phyloP scores from a whole-genome alignment of 2,888 invertebrate genomes.

The Eretmocerus hayati region DNA sequence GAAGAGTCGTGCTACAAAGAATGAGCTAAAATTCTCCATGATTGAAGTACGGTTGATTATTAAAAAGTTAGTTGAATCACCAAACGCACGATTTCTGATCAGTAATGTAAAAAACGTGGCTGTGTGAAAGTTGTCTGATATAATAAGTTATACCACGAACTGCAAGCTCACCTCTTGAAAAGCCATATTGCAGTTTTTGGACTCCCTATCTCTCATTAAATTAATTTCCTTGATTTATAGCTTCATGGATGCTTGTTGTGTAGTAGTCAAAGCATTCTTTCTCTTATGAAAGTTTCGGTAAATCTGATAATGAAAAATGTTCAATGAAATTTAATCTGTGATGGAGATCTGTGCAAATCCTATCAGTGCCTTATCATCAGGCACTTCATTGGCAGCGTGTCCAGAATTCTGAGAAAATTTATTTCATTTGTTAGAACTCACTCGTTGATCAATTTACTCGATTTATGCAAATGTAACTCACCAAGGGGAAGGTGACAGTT shows the following conservation, averaged over 20 bases:
- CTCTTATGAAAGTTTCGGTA: conserved; percentile 15
- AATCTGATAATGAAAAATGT: conserved; percentile 12
- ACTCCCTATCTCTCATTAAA: neutral
- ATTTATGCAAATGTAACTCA: conserved; percentile 39
- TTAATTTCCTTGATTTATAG: conserved; percentile 5
- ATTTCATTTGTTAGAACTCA: neutral
- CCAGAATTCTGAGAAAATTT: conserved; percentile 56
- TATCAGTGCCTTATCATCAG: conserved; percentile 90
- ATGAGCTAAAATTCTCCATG: conserved; percentile 2
- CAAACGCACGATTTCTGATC: too few relatives aligned
- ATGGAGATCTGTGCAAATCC: conserved; percentile 97
- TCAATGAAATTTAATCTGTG: conserved; percentile 58
- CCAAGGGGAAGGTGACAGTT: conserved; percentile 83
- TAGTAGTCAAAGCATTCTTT: too few relatives aligned
- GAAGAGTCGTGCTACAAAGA: conserved; percentile 3
- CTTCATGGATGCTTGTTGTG: conserved; percentile 11
- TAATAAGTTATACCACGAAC: too few relatives aligned
- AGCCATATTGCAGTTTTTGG: too few relatives aligned
- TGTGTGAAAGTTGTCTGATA: too few relatives aligned
- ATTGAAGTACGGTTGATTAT: too few relatives aligned
- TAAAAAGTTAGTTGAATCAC: too few relatives aligned
- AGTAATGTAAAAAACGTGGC: too few relatives aligned
- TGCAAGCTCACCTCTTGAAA: too few relatives aligned
- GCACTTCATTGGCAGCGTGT: conserved; percentile 66
- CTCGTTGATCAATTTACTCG: neutral